Evolutionary conservation across 2,888 invertebrate genomes (phyloP), one percentile per base, ranked within the genome.

Genomic region (Dynastes tityus): DNA sequence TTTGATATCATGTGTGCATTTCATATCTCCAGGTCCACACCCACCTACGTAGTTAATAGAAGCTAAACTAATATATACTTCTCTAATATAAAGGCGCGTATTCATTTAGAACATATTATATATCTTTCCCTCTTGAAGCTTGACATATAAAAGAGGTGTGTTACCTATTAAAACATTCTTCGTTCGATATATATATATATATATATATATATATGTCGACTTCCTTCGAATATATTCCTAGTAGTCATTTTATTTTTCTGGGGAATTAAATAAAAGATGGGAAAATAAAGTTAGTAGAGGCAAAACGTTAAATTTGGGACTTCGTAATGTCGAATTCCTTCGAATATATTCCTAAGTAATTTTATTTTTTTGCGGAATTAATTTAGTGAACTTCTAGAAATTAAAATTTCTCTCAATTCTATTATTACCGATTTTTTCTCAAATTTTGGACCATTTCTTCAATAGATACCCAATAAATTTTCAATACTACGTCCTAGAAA

Each of bases 141-240:
- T 16, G 27, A 58, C 55, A 58, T 58, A 27, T 58, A 8, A 58
- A 58, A 58, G 55, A 58, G 55, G 55, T 58, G 22, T 16, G 53
- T 53, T 53, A 53, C 16, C n/a, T 53, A 53, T 22, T 58, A 8
- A 22, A 22, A 58, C 55, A 58, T 58, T 58, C 55, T 58, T 58
- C 55, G n/a, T 58, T 22, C 6, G 8, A 58, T 45, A 45, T 11
- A 8, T 45, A 45, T 45, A 45, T 45, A 22, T 22, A 22, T 22
- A 45, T 45, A 45, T 45, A 22, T 22, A 22, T 22, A 22, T 22
- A 22, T 22, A 22, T 22, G 22, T 22, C 22, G 22, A 22, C 22
- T 22, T 22, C 22, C 22, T 22, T 22, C 22, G 22, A 22, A 22
- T 22, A 22, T 22, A 22, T 22, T 22, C 22, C 22, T 22, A 22